A percentile compares a stretch with the other conserved stretches of the same genome.
Evolutionary conservation across 2,113 vertebrate genomes (phyloP).

Genomic region (Vulpes lagopus): DNA sequence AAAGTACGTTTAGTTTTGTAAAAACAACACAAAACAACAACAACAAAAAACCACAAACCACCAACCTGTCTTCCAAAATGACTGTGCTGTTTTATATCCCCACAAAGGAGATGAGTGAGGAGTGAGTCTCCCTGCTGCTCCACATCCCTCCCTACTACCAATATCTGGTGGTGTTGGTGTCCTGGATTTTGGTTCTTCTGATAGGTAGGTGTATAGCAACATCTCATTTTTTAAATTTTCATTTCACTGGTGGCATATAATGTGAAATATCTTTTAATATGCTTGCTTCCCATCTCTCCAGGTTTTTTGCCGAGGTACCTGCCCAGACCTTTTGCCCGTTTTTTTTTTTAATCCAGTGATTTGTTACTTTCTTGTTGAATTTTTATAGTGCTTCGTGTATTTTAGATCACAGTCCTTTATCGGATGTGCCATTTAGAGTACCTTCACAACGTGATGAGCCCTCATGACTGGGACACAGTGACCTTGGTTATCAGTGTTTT

Average conservation of each 20-base stretch:
- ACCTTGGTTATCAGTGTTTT: background rate
- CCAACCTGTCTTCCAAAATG: background rate
- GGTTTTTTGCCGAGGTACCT: background rate
- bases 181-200: background rate
- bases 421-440: background rate
- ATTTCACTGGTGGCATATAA: background rate
- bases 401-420: background rate
- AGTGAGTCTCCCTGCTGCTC: background rate
- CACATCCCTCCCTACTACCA: rapidly evolving
- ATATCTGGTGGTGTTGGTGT: rapidly evolving
- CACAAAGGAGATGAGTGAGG: too few species aligned
- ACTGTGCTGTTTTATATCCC: rapidly evolving
- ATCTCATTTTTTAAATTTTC: background rate
- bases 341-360: background rate
- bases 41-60: background rate
- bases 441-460: background rate
- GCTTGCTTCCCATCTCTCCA: background rate
- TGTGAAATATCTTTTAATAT: background rate
- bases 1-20: background rate
- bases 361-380: background rate
- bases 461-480: background rate
- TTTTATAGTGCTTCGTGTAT: background rate
- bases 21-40: background rate
- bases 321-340: background rate
- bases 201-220: rapidly evolving